These are phyloP conservation scores for Mya arenaria DNA, from an alignment of 1,140 invertebrate species.

Conservation along the genomic window DNA sequence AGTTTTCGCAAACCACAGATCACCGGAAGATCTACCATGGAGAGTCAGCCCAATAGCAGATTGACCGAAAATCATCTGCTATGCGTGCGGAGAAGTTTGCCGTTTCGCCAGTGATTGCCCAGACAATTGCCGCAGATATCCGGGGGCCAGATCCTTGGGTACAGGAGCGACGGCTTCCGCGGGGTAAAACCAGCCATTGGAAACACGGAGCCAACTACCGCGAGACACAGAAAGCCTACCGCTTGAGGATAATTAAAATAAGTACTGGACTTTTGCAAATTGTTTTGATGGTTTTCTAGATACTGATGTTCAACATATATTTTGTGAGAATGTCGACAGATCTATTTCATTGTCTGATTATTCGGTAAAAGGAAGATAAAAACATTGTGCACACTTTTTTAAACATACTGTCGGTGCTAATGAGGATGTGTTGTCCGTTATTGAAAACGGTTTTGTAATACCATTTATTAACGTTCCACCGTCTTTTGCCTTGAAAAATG, in stretches of 20 bases:
- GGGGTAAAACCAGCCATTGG: not conserved
- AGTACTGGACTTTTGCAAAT: constrained; percentile 8
- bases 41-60: not conserved
- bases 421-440: constrained; percentile 17
- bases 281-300: not conserved
- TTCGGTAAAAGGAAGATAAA: not conserved
- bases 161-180: not conserved
- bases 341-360: not conserved
- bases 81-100: not conserved
- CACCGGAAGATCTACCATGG: not conserved
- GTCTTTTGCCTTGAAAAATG: no score
- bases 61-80: not conserved
- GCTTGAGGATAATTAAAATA: not conserved
- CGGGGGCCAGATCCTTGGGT: not conserved
- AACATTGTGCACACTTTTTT: not conserved
- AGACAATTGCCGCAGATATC: not conserved
- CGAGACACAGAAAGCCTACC: not conserved
- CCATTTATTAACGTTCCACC: no score
- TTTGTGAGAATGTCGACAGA: not conserved
- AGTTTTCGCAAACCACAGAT: not conserved
- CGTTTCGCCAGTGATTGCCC: not conserved
- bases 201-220: not conserved
- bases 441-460: constrained; percentile 18
- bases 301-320: not conserved
- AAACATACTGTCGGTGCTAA: not conserved